Evolutionary conservation across 2,888 invertebrate species (phyloP).

Genomic region (Neoascia interrupta): DNA sequence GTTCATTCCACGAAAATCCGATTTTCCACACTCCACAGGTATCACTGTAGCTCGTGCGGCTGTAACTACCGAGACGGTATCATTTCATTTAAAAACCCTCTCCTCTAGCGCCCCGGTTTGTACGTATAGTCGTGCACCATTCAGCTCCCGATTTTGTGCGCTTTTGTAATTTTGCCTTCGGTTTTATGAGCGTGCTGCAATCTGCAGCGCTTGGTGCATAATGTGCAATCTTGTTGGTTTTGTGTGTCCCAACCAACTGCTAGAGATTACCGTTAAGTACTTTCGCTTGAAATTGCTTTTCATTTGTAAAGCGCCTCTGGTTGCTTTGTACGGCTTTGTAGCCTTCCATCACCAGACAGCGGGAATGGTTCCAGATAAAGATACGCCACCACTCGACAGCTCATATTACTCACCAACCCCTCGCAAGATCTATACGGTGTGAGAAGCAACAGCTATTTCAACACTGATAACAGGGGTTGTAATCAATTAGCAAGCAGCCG

Average conservation of each 20-base stretch:
- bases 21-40: too few species aligned
- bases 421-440: neutral
- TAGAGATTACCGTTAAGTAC: constrained; percentile 30
- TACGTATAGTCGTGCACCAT: too few species aligned
- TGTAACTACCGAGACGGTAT: too few species aligned
- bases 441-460: constrained; percentile 32
- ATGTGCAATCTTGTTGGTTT: constrained; percentile 39
- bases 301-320: constrained; percentile 9
- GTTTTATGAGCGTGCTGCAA: constrained; percentile 32
- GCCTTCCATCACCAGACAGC: too few species aligned
- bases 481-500: constrained; percentile 49
- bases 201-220: constrained; percentile 10
- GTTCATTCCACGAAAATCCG: too few species aligned
- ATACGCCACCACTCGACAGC: too few species aligned
- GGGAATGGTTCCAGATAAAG: too few species aligned
- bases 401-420: too few species aligned
- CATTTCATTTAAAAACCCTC: too few species aligned
- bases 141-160: too few species aligned
- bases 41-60: too few species aligned
- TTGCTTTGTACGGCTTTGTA: constrained; percentile 1
- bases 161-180: constrained; percentile 40
- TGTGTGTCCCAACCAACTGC: constrained; percentile 42
- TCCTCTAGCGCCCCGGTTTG: too few species aligned
- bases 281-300: constrained; percentile 42
- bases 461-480: constrained; percentile 23